phyloP scores from a whole-genome alignment of 2,888 invertebrate species.

The Eulithis prunata region DNA sequence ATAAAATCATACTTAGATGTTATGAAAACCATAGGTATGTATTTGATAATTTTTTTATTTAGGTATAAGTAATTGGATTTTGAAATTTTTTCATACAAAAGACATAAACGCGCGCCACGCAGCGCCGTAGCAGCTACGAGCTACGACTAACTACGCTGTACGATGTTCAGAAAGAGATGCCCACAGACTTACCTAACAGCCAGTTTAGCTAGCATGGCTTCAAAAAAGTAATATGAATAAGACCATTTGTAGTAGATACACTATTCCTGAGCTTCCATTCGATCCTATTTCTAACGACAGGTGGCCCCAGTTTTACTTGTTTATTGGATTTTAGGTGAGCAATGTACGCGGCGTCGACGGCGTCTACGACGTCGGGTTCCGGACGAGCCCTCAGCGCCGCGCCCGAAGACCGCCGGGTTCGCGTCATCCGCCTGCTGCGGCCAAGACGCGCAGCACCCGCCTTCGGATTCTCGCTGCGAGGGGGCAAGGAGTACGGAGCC shows the following conservation, averaged over 20 bases:
- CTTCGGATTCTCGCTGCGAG: constrained; percentile 92
- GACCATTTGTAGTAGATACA: too few species aligned
- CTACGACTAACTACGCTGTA: constrained; percentile 8
- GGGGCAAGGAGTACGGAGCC: constrained; percentile 95
- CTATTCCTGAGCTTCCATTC: too few species aligned
- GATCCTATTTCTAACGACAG: too few species aligned
- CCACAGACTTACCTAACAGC: too few species aligned
- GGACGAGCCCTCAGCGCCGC: constrained; percentile 57
- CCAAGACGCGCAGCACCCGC: constrained; percentile 83
- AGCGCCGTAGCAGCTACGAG: background rate
- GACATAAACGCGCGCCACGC: constrained; percentile 12
- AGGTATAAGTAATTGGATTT: background rate
- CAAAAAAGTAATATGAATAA: too few species aligned
- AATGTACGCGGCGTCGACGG: constrained; percentile 74
- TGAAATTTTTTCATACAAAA: constrained; percentile 8
- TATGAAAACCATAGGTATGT: too few species aligned
- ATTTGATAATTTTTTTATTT: too few species aligned
- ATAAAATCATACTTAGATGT: too few species aligned
- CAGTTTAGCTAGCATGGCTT: too few species aligned
- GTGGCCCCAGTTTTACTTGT: background rate
- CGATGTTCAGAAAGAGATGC: background rate
- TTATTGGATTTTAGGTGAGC: constrained; percentile 26
- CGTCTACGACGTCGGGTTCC: constrained; percentile 73
- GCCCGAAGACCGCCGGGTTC: constrained; percentile 67
- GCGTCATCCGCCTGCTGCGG: constrained; percentile 73